Conservation (phyloP, 2,888 invertebrate species). For the Dascillus cervinus region DNA sequence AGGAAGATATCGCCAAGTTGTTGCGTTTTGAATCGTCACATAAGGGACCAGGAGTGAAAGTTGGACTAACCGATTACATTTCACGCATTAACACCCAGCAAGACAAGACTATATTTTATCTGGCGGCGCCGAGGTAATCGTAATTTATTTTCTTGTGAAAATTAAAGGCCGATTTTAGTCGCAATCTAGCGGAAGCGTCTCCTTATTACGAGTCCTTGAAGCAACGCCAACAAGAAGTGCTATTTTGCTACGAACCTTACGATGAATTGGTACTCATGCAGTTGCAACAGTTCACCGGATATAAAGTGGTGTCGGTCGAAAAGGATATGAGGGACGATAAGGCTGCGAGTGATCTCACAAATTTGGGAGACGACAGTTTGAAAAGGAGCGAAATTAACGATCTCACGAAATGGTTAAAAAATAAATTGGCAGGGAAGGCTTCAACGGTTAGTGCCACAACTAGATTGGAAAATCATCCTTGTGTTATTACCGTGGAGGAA, state of each 20-base stretch:
- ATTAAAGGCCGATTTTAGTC: conserved; percentile 61
- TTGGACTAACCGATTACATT: conserved; percentile 75
- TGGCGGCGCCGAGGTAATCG: conserved; percentile 83
- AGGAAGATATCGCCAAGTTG: conserved; percentile 87
- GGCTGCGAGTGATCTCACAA: conserved; percentile 46
- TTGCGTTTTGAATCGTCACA: conserved; percentile 89
- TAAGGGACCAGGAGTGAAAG: conserved; percentile 58
- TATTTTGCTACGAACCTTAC: conserved; percentile 95
- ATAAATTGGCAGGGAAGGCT: conserved; percentile 69
- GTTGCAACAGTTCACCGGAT: conserved; percentile 70
- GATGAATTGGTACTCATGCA: conserved; percentile 93
- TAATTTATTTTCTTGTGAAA: background rate
- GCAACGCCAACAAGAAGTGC: conserved; percentile 78
- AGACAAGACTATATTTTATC: conserved; percentile 83
- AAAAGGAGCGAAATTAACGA: conserved; percentile 69
- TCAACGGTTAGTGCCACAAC: conserved; percentile 76
- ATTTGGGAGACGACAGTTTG: conserved; percentile 66
- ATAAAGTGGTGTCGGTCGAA: conserved; percentile 79
- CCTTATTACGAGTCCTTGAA: conserved; percentile 93
- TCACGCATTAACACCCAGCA: conserved; percentile 63
- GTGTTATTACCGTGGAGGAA: conserved; percentile 90
- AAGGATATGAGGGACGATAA: conserved; percentile 81
- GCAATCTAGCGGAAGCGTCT: conserved; percentile 84
- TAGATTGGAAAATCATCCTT: conserved; percentile 83
- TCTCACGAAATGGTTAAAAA: conserved; percentile 71